Conservation (phyloP, 2,888 invertebrate genomes). For the Eumacrocentrus americanus region DNA sequence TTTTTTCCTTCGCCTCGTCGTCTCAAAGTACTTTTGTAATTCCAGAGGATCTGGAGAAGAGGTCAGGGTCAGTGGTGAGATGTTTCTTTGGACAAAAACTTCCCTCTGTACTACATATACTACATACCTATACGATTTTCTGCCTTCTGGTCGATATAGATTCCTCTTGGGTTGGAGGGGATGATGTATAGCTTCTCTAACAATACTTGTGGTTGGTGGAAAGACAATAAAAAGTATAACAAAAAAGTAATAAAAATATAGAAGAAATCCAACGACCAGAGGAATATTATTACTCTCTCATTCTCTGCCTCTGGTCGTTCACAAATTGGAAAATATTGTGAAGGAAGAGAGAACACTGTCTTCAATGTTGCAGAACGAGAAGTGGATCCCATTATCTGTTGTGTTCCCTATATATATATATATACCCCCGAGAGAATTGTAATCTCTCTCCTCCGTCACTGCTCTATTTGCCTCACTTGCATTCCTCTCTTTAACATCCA, state of each 20-base stretch:
- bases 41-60: background rate
- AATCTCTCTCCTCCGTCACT: slow-evolving; percentile 10
- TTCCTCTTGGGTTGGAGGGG: background rate
- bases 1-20: background rate
- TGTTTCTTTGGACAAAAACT: background rate
- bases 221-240: background rate
- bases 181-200: background rate
- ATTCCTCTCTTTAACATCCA: slow-evolving; percentile 11
- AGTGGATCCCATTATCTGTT: slow-evolving; percentile 14
- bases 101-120: too few species aligned
- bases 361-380: background rate
- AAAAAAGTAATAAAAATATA: background rate
- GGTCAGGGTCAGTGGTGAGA: slow-evolving; percentile 3
- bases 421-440: slow-evolving; percentile 14
- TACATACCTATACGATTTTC: background rate
- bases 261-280: background rate
- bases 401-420: slow-evolving; percentile 2
- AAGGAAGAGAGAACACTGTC: background rate
- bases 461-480: slow-evolving; percentile 6
- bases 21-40: background rate
- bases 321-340: slow-evolving; percentile 22
- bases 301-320: background rate
- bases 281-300: background rate
- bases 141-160: background rate
- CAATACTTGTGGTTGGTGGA: background rate